Conservation (phyloP, 2,113 vertebrate species). For the Corythornis vintsioides region DNA sequence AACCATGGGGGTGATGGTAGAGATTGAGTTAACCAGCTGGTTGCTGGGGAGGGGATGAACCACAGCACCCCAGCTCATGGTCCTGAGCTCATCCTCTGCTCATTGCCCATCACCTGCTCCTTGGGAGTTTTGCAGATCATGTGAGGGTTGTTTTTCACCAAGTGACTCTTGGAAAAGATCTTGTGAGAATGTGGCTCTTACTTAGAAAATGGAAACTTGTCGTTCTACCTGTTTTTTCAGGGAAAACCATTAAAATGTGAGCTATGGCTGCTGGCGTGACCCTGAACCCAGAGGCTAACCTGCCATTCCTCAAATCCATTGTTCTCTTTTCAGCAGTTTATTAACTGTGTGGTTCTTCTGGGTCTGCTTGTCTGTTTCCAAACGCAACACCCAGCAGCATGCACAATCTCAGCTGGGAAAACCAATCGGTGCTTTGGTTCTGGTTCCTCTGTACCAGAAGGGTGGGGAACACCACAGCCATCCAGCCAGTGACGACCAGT, state of each 20-base stretch:
- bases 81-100: neutral
- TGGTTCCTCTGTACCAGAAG: neutral
- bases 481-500: neutral
- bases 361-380: neutral
- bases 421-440: fast-evolving
- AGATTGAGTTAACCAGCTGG: neutral
- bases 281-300: neutral
- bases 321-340: neutral
- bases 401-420: fast-evolving
- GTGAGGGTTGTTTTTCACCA: neutral
- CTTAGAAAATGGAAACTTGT: neutral
- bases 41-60: neutral
- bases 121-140: neutral
- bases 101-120: neutral
- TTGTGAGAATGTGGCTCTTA: fast-evolving
- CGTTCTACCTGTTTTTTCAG: neutral
- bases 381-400: fast-evolving
- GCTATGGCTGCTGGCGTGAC: neutral
- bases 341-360: neutral
- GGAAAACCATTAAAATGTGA: neutral
- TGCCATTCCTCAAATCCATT: neutral
- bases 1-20: neutral
- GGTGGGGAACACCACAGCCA: neutral
- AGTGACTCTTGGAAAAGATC: neutral
- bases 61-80: fast-evolving